Conservation (phyloP, 2,797 vertebrate species). For the Prionace glauca region DNA sequence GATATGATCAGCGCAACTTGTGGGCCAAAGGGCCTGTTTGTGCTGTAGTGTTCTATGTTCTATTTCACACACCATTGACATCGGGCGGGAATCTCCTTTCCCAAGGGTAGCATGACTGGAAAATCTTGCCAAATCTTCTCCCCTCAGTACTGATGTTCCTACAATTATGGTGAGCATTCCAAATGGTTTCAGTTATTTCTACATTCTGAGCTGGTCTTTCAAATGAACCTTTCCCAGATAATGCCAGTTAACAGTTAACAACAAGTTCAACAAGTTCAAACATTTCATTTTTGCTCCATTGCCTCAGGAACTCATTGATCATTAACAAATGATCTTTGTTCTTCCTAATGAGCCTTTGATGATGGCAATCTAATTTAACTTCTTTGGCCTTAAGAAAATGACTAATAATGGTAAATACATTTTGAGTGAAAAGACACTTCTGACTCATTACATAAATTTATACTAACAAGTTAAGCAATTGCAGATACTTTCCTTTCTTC, state of each 20-base stretch:
- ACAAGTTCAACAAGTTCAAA: background rate
- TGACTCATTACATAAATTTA: too few species aligned
- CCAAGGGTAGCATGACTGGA: too few species aligned
- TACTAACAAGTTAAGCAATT: background rate
- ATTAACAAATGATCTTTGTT: background rate
- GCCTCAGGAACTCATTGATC: background rate
- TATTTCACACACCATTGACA: too few species aligned
- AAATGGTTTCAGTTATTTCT: background rate
- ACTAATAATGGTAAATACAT: too few species aligned
- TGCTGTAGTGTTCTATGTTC: too few species aligned
- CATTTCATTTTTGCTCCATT: background rate
- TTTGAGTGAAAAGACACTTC: background rate
- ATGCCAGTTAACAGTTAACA: background rate
- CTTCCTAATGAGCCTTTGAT: background rate
- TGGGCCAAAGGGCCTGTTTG: too few species aligned
- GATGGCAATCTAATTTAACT: background rate
- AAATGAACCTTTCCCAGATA: background rate
- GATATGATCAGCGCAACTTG: too few species aligned
- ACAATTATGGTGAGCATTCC: background rate
- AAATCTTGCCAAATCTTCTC: background rate
- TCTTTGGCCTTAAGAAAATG: background rate
- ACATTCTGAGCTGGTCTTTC: background rate
- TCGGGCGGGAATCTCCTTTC: too few species aligned
- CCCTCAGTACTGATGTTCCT: background rate
- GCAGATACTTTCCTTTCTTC: background rate